Conservation (phyloP, 2,888 invertebrate genomes). For the Lasius platythorax region DNA sequence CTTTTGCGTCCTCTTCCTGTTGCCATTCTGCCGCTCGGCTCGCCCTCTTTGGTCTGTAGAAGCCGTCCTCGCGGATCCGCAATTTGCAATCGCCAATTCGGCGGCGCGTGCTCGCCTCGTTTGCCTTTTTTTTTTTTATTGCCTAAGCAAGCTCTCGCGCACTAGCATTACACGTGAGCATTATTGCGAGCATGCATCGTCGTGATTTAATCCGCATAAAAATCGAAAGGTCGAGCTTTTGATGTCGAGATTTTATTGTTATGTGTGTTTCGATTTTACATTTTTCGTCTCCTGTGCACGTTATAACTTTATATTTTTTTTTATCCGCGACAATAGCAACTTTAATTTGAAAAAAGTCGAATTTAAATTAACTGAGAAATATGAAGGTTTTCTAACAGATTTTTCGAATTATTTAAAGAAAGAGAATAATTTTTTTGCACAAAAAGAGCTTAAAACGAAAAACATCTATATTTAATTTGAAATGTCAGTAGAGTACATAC, state of each 20-base stretch:
- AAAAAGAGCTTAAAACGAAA: not conserved
- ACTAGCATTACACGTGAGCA: not conserved
- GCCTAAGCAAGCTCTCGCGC: slow-evolving; percentile 19
- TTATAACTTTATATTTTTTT: not conserved
- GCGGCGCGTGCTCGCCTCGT: slow-evolving; percentile 59
- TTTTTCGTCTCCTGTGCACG: not conserved
- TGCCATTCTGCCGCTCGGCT: slow-evolving; percentile 40
- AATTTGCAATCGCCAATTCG: slow-evolving; percentile 81
- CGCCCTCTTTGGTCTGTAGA: slow-evolving; percentile 48
- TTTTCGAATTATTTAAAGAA: not conserved
- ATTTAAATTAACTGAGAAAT: not conserved
- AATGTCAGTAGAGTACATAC: not conserved
- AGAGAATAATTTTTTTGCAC: not conserved
- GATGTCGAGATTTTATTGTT: not conserved
- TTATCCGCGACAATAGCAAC: not conserved
- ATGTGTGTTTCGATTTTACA: not conserved
- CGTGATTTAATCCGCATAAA: not conserved
- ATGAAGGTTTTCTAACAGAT: not conserved
- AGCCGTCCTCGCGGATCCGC: slow-evolving; percentile 68
- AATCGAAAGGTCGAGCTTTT: not conserved
- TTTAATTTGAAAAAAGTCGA: not conserved
- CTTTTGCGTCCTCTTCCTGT: slow-evolving; percentile 57
- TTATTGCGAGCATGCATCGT: slow-evolving; percentile 21
- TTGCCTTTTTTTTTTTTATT: slow-evolving; percentile 36
- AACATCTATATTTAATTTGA: slow-evolving; percentile 19